Base-by-base conservation (phyloP, 2,113 vertebrate species). In the Seriola aureovittata region DNA sequence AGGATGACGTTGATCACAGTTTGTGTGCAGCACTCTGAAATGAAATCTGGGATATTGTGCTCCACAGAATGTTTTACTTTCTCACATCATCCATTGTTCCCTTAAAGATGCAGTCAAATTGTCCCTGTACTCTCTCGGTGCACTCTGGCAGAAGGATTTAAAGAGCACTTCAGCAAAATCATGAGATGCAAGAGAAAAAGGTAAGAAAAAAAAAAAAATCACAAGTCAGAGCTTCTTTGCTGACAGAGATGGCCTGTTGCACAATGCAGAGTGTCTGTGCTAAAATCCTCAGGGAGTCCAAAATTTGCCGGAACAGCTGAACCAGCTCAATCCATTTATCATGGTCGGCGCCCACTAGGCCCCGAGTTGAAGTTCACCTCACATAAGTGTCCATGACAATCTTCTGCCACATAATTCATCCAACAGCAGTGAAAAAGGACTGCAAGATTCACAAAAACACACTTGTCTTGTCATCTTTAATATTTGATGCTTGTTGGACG, bases 301-400 rank as follows among this genome's bases (percentile, higher is more conserved):
- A 46, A 76, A 40, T 36, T 10, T 40, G 38, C 60, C 32, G 29
- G 48, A 78, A 70, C 71, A 71, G 64, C 76, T 65, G 76, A 73
- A 58, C 23, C 44, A 21, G 54, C 52, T 80, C 65, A 36, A 50
- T 73, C 38, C 10, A 8, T 73, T 81, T 58, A 50, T 72, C 32
- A 65, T 4, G 40, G 58, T 21, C 17, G 32, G 17, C 0, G 5
- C 76, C 64, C 11, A 36, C n/a, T 5, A 34, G 59, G 59, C 58
- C 23, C 48, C 0, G 0, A 25, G 52, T 58, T 60, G 16, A 8
- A 34, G 40, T 48, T 71, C 36, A 48, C 75, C 48, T 69, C 71
- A 14, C 50, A 29, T 23, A 38, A 67, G 62, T 36, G 44, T 52
- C 44, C 42, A 11, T 46, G 78, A 52, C 73, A 12, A 17, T 42